A percentile compares a stretch with the other conserved stretches of the same genome.
Conservation (phyloP, 23 tunicate species). For the Phallusia fumigata region DNA sequence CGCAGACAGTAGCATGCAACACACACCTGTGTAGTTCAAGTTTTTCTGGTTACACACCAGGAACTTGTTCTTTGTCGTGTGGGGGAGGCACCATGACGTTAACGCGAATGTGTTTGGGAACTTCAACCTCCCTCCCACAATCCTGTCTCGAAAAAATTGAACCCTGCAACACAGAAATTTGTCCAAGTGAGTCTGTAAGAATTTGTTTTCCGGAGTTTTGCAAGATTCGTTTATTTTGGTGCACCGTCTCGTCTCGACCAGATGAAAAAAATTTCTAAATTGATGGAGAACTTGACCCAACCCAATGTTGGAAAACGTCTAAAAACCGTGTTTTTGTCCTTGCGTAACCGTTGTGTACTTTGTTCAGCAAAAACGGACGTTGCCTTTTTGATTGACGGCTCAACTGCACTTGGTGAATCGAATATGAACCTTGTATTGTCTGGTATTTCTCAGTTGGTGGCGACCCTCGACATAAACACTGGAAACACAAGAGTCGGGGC, state of each 20-base stretch:
- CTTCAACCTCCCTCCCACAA: background rate
- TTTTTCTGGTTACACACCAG: background rate
- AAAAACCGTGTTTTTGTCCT: too few relatives aligned
- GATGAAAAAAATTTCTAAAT: too few relatives aligned
- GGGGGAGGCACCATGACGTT: slow-evolving; percentile 1
- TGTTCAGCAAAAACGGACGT: background rate
- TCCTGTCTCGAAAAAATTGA: background rate
- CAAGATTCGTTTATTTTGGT: too few relatives aligned
- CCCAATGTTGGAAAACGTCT: too few relatives aligned
- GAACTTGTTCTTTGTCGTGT: background rate
- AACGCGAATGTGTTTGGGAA: background rate
- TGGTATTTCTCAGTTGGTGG: background rate
- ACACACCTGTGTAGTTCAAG: background rate
- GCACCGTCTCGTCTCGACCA: too few relatives aligned
- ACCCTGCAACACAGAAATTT: background rate
- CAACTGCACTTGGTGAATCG: background rate
- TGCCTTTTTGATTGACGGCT: slow-evolving; percentile 1
- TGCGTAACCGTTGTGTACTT: too few relatives aligned
- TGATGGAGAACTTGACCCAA: too few relatives aligned
- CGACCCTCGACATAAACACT: background rate
- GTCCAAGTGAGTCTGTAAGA: background rate
- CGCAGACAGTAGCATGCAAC: background rate
- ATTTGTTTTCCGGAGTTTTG: too few relatives aligned
- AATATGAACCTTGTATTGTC: background rate
- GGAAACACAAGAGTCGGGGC: slow-evolving; percentile 4